Percentiles rank a stretch among this genome's conserved stretches.
These are phyloP conservation scores for Tuberolachnus salignus DNA, from an alignment of 2,888 invertebrate genomes.

Conservation along the genomic window DNA sequence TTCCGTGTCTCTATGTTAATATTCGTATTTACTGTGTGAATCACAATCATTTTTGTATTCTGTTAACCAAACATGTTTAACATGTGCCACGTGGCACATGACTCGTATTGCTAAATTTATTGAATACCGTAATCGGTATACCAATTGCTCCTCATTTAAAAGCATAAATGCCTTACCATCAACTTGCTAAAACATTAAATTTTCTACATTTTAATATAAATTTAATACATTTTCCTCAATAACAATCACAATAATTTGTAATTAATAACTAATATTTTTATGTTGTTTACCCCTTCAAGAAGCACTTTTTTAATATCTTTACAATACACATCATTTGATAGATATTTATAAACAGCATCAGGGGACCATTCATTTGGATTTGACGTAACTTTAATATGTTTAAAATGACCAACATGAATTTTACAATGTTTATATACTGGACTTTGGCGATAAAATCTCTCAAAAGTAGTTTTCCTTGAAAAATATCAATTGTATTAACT, in stretches of 20 bases:
- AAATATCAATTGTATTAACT: neutral
- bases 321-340: conserved; percentile 21
- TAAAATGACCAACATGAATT: conserved; percentile 30
- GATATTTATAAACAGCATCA: conserved; percentile 5
- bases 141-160: conserved; percentile 41
- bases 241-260: neutral
- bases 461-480: conserved; percentile 38
- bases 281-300: neutral
- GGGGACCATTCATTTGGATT: conserved; percentile 39
- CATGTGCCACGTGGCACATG: conserved; percentile 31
- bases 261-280: neutral
- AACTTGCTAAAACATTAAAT: conserved; percentile 19
- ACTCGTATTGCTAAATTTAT: conserved; percentile 41
- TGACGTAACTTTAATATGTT: conserved; percentile 23
- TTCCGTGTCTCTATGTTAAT: no score
- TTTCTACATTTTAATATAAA: no score
- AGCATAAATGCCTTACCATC: conserved; percentile 47
- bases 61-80: conserved; percentile 1
- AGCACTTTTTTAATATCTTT: neutral
- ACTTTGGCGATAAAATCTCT: conserved; percentile 19
- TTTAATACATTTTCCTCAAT: neutral
- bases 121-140: neutral
- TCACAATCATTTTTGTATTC: neutral
- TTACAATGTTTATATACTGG: conserved; percentile 8
- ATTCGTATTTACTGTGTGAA: no score